These are phyloP conservation scores for Oegoconia quadripuncta DNA, from an alignment of 2,888 invertebrate species.

Conservation along the genomic window DNA sequence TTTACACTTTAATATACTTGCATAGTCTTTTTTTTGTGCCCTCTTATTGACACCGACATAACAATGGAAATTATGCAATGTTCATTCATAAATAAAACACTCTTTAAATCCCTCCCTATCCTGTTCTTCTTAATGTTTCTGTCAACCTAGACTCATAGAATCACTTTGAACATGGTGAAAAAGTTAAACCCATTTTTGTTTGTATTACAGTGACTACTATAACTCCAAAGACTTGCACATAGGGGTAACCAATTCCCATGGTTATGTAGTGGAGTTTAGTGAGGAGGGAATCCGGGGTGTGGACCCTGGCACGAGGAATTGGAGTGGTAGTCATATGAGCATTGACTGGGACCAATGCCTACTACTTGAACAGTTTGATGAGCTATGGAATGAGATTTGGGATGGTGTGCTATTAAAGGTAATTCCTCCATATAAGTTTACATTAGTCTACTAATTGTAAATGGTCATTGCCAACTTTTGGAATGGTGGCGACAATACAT, in stretches of 20 bases:
- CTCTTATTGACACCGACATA: no score
- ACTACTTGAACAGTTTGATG: constrained; percentile 83
- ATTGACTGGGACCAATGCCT: constrained; percentile 84
- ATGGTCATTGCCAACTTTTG: no score
- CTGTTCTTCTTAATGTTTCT: no score
- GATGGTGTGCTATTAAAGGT: constrained; percentile 83
- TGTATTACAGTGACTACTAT: constrained; percentile 86
- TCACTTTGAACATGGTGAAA: no score
- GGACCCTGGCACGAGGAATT: constrained; percentile 81
- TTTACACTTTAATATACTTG: no score
- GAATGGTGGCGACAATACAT: no score
- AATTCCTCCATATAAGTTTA: constrained; percentile 18
- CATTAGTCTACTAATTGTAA: no score
- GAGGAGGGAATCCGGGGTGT: constrained; percentile 83
- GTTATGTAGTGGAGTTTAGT: constrained; percentile 91
- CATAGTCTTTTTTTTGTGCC: no score
- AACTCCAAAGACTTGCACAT: constrained; percentile 93
- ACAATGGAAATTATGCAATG: no score
- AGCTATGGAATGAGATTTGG: constrained; percentile 88
- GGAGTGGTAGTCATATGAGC: constrained; percentile 77
- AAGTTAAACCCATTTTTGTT: not conserved
- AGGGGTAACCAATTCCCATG: constrained; percentile 90
- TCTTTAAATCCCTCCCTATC: no score
- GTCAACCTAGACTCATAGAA: no score
- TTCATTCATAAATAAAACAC: no score